Evolutionary conservation across 1,140 invertebrate species (phyloP), one percentile per base, ranked within the genome.

Genomic region (Neoseiulus cucumeris): DNA sequence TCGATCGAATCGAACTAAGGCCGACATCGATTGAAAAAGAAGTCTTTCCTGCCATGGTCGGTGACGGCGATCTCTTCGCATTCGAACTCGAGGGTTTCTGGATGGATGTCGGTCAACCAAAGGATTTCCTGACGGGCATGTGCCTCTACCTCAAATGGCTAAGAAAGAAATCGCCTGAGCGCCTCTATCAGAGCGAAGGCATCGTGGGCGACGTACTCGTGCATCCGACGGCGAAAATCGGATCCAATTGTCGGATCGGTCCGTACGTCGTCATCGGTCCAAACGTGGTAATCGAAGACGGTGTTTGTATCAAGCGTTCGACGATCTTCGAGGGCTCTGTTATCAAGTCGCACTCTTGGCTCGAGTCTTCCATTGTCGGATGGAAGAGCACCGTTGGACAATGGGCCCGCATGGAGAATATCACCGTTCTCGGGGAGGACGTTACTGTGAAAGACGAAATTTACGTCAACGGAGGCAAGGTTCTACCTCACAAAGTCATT

Each of bases 51-150:
- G 77, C 78, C 41, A 98, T 99, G 94, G 92, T 91, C 0, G 73
- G 79, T 59, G 86, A 91, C 71, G 82, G 82, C 1, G 76, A 98
- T 72, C 78, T 99, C 17, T 96, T 83, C 79, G 93, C 94, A 0
- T 91, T 93, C 82, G 92, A 98, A 73, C 78, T 98, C 17, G 79
- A 87, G 75, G 92, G 93, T 1, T 99, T 97, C 76, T 99, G 96
- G 96, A 99, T 99, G 96, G 96, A 99, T 78, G 91, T 99, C 68
- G 96, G 96, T 28, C 96, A 99, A 73, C 96, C 96, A 0, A 95
- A 93, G 81, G 96, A 99, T 77, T 99, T 97, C 76, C 80, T 99
- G 22, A 97, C 85, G 72, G 94, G 94, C 64, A 82, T 88, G 80
- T 80, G 78, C 70, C 71, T 83, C 64, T 80, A 83, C 69, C 78